A percentile compares a stretch with the other conserved stretches of the same genome.
These are phyloP conservation scores for Oscheius sp. DNA, from an alignment of 2,888 invertebrate species.

Conservation along the genomic window DNA sequence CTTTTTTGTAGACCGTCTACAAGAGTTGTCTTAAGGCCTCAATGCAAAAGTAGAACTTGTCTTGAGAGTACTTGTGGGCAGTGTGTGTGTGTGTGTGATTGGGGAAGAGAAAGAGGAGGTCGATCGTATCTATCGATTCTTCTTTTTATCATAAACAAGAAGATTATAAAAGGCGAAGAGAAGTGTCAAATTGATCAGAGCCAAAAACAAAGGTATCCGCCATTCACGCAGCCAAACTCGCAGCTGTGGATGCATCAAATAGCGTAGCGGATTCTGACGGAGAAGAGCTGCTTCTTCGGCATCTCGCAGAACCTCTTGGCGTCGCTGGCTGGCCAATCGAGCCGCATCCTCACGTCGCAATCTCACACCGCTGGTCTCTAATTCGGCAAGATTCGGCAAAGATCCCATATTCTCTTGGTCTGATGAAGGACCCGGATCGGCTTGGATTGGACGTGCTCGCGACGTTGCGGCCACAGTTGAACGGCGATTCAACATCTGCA, in stretches of 20 bases:
- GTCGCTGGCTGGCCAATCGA: slow-evolving; percentile 87
- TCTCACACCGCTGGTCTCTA: slow-evolving; percentile 78
- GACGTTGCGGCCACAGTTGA: slow-evolving; percentile 65
- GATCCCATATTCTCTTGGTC: slow-evolving; percentile 78
- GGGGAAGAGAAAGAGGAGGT: neutral
- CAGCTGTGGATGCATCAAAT: slow-evolving; percentile 94
- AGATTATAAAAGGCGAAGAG: slow-evolving; percentile 66
- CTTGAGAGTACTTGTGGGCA: slow-evolving; percentile 16
- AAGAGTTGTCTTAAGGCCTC: slow-evolving; percentile 17
- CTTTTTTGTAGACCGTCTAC: slow-evolving; percentile 19
- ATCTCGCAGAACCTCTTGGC: slow-evolving; percentile 90
- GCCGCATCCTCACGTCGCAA: slow-evolving; percentile 79
- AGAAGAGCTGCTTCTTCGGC: slow-evolving; percentile 89
- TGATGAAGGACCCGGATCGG: slow-evolving; percentile 15
- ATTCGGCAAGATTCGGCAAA: slow-evolving; percentile 81
- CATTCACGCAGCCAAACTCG: slow-evolving; percentile 78
- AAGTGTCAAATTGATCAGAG: slow-evolving; percentile 64
- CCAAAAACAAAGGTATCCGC: slow-evolving; percentile 66
- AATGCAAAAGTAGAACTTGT: slow-evolving; percentile 16
- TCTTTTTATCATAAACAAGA: slow-evolving; percentile 64
- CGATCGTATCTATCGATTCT: slow-evolving; percentile 29
- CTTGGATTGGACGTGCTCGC: slow-evolving; percentile 52
- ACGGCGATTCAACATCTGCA: slow-evolving; percentile 58
- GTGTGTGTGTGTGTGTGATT: slow-evolving; percentile 6
- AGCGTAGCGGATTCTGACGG: slow-evolving; percentile 91